Evolutionary conservation across 2,113 vertebrate species (phyloP).

Genomic region (Corythaixoides concolor): DNA sequence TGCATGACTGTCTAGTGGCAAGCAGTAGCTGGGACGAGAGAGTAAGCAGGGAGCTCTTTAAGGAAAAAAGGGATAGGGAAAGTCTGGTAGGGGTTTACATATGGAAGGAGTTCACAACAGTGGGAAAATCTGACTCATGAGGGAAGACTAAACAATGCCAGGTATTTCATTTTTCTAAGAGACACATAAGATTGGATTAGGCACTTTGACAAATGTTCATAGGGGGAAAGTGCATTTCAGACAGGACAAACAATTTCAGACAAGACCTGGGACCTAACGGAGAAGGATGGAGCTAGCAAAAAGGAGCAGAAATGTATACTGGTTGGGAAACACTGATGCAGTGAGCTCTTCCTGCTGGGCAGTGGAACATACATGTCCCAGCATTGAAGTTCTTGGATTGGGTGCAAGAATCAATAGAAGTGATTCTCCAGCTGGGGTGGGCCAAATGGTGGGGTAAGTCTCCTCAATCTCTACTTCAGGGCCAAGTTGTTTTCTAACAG

Average conservation of each 20-base stretch:
- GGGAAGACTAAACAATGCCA: neutral
- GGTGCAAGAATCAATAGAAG: neutral
- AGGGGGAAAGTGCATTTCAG: neutral
- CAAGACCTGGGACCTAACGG: neutral
- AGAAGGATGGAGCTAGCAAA: neutral
- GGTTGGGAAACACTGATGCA: neutral
- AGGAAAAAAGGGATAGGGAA: neutral
- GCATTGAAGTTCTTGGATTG: neutral
- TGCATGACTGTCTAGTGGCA: neutral
- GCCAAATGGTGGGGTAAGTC: neutral
- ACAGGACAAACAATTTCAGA: neutral
- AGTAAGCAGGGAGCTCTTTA: neutral
- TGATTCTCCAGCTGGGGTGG: neutral
- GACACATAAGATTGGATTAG: neutral
- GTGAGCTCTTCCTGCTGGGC: neutral
- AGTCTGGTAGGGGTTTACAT: neutral
- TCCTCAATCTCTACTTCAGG: neutral
- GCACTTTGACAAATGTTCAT: neutral
- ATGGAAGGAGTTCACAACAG: neutral
- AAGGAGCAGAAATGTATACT: neutral
- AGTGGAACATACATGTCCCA: neutral
- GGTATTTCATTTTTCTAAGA: neutral
- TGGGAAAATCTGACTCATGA: neutral
- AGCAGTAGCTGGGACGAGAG: neutral
- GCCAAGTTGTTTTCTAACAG: neutral